Evolutionary conservation across 2,888 invertebrate species (phyloP).

Genomic region (Dryococelus australis): DNA sequence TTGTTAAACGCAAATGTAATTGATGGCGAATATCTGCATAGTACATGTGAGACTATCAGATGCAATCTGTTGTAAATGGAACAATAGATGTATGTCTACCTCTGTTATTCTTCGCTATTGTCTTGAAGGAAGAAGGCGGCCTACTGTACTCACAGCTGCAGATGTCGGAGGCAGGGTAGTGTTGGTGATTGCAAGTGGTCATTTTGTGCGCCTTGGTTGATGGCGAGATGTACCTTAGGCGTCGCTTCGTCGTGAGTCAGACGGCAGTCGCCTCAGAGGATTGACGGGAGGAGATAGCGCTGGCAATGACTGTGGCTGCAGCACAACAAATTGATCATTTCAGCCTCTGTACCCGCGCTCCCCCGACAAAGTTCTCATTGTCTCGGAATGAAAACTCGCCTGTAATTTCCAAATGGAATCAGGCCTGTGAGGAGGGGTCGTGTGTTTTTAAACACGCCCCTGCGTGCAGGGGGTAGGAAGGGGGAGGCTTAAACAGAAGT

Average conservation of each 20-base stretch:
- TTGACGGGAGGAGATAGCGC: neutral
- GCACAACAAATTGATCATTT: slow-evolving; percentile 1
- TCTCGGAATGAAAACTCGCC: slow-evolving; percentile 3
- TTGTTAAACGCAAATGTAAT: no score
- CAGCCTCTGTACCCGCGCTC: neutral
- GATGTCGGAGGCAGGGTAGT: no score
- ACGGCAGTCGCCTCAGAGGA: neutral
- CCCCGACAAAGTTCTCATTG: neutral
- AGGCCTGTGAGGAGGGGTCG: neutral
- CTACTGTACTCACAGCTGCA: no score
- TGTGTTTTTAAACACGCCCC: neutral
- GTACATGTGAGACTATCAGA: no score
- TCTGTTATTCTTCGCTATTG: no score
- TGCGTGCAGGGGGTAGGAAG: neutral
- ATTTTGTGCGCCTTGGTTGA: no score
- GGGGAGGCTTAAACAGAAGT: slow-evolving; percentile 7
- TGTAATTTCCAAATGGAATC: slow-evolving; percentile 3
- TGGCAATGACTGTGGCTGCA: neutral
- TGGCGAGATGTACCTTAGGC: no score
- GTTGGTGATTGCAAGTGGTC: no score
- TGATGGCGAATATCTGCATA: no score
- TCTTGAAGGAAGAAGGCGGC: no score
- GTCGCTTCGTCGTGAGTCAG: neutral
- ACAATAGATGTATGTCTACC: no score
- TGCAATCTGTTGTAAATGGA: no score